Conservation (phyloP, 2,797 vertebrate genomes). For the Mormyrops attenuatus region DNA sequence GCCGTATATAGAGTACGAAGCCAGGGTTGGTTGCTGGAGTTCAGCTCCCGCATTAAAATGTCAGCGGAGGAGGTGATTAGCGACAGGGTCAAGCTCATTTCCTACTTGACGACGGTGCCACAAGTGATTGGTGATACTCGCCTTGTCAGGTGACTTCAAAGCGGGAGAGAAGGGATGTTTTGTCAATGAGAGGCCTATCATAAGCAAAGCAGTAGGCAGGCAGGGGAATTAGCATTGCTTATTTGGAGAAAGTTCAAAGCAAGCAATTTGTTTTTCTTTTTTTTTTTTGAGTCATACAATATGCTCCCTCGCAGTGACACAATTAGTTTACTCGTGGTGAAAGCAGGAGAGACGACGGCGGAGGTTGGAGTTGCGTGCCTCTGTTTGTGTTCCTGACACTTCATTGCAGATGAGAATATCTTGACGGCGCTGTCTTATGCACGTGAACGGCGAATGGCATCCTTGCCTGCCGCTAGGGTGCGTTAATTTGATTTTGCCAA, state of each 20-base stretch:
- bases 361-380: not conserved
- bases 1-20: not conserved
- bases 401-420: not conserved
- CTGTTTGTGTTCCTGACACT: not conserved
- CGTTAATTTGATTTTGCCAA: not conserved
- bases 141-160: slow-evolving; percentile 5
- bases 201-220: not conserved
- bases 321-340: not conserved
- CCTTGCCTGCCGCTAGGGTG: not conserved
- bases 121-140: not conserved
- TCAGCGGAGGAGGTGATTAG: not conserved
- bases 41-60: not conserved
- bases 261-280: not conserved
- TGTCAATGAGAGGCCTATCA: not conserved
- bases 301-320: not conserved
- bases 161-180: not conserved
- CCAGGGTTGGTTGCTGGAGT: not conserved
- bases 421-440: not conserved
- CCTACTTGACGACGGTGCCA: not conserved
- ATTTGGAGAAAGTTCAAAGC: slow-evolving; percentile 1
- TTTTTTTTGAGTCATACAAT: not conserved
- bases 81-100: not conserved
- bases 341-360: not conserved
- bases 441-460: not conserved
- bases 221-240: not conserved